Base-by-base conservation (phyloP, 2,113 vertebrate genomes). In the Parus major region DNA sequence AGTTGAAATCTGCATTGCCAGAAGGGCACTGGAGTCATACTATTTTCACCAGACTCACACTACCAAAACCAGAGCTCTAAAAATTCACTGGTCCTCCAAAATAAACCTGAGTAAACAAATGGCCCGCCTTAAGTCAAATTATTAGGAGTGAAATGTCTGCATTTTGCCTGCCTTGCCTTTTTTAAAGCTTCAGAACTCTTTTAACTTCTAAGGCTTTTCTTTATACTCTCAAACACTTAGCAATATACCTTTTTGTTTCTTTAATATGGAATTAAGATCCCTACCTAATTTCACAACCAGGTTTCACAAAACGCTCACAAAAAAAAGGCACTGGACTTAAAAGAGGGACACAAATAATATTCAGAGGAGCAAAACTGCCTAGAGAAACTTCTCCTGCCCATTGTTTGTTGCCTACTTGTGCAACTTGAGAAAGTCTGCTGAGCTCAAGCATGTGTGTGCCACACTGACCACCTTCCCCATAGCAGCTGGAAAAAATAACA, bases 351-450 rank as follows among this genome's bases (percentile, higher is more conserved):
- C 8, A 35, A n/a, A 49, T n/a, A 84, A 79, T 25, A 65, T 10
- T 41, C n/a, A 84, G 56, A 72, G 36, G 4, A 93, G 16, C 25
- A 68, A 55, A 91, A 91, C 0, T 31, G 27, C 35, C 25, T 69
- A 76, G 23, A 92, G 57, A 71, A 49, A 64, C 46, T 46, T 93
- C 69, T 89, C 78, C 53, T 65, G 70, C 55, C 24, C 12, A 4
- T 13, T 84, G 31, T 33, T 50, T 84, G 36, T 36, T 84, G 44
- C 56, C 42, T 49, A 7, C 22, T 42, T 84, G 33, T 3, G 10
- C 65, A 92, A 76, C 39, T 42, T 87, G 65, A 91, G 92, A 93
- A 78, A 25, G 49, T 64, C 42, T 79, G n/a, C 81, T 76, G 57
- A 89, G 49, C 49, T 61, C 31, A 35, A 82, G 64, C 52, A 25